Base-by-base conservation (phyloP, 2,797 vertebrate species). In the Salmo trutta region DNA sequence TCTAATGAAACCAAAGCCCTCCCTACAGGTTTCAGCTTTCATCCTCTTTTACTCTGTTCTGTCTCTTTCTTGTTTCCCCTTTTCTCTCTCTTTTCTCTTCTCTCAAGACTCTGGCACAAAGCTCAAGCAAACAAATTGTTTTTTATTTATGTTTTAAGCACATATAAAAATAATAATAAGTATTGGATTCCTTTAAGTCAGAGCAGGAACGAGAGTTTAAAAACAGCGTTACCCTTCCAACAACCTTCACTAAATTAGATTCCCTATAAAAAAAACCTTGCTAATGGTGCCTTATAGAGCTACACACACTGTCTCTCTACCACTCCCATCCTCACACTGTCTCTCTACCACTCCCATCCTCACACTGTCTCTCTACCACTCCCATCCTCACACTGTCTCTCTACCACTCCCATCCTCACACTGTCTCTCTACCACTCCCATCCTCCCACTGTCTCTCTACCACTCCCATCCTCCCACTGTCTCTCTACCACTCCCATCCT, bases 241-340 rank as follows among this genome's bases (percentile, higher is more conserved):
- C 89, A 91, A 93, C 92, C 93, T 93, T 94, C 90, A 88, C 86
- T 90, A 88, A 88, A 88, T 93, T 91, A 91, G 72, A 88, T 88
- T 86, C 78, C 52, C 78, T 80, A 83, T 88, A 47, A 83, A 59
- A 17, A 81, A 83, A 84, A 75, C 71, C 4, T 65, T 54, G 77
- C 84, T 93, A 91, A 92, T 91, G 84, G 86, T 52, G 81, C 71
- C 84, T 86, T 86, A 83, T 88, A 86, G 83, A 86, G 82, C 77
- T 33, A 53, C 71, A 53, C 51, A 72, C 71, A 53, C 1, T 0
- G 4, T 12, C 2, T 53, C 27, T 24, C 24, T 4, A 65, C 62
- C 70, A 52, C 14, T 12, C 41, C 4, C 21, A 53, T 68, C 27
- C 66, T 6, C 66, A n/a, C 8, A 47, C 41, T 10, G 1, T 41